Conservation (phyloP, 2,888 invertebrate species). For the Dasypolia templi region DNA sequence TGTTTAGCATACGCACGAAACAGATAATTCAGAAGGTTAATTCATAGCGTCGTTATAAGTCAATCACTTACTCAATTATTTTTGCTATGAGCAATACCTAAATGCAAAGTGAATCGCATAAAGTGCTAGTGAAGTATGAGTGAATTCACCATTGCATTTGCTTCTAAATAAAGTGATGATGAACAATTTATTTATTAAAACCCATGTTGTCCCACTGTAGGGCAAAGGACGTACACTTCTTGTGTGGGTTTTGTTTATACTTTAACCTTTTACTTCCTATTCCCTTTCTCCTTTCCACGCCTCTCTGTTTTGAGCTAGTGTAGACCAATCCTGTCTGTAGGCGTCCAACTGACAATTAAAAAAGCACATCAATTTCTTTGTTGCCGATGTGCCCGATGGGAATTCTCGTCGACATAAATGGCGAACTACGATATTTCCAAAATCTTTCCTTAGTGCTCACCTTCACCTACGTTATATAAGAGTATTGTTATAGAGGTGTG, state of each 20-base stretch:
- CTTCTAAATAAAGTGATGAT: neutral
- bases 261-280: neutral
- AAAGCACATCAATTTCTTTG: neutral
- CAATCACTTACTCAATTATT: neutral
- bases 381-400: neutral
- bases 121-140: neutral
- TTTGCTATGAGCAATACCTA: neutral
- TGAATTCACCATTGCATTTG: neutral
- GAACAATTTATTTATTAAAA: neutral
- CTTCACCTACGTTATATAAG: neutral
- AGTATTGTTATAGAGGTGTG: too few species aligned
- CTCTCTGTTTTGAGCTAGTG: neutral
- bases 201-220: neutral
- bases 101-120: neutral
- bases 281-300: neutral
- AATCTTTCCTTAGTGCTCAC: neutral
- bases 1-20: neutral
- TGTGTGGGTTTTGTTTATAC: neutral
- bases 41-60: too few species aligned
- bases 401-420: neutral
- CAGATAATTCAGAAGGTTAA: conserved; percentile 27
- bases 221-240: neutral
- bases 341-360: neutral
- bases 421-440: neutral
- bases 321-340: neutral